Percentiles rank a stretch among this genome's conserved stretches.
phyloP scores from a whole-genome alignment of 2,113 vertebrate genomes.

The Bubalus kerabau region DNA sequence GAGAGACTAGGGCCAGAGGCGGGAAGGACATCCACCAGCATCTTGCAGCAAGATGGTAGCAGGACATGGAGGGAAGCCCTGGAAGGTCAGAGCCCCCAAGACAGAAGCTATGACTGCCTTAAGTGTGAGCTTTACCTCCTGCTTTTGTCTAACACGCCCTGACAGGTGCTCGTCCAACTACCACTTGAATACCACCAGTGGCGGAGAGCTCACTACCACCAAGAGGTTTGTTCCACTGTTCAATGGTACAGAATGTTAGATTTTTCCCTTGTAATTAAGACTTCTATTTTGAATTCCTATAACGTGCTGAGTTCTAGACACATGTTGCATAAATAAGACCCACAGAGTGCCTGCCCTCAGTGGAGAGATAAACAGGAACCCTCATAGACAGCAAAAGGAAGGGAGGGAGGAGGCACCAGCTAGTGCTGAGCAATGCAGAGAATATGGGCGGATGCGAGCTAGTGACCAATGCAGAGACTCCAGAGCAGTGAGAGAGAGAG shows the following conservation, averaged over 20 bases:
- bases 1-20: not conserved
- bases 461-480: not conserved
- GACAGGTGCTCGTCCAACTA: fast-evolving
- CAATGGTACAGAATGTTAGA: not conserved
- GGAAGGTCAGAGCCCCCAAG: not conserved
- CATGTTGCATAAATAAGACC: fast-evolving
- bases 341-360: not conserved
- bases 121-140: not conserved
- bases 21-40: fast-evolving
- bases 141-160: not conserved
- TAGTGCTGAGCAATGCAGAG: fast-evolving
- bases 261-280: not conserved
- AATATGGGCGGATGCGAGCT: fast-evolving
- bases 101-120: no score
- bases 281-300: not conserved
- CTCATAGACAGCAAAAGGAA: no score
- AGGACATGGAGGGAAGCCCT: fast-evolving
- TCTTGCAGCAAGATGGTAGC: not conserved
- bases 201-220: not conserved
- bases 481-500: fast-evolving
- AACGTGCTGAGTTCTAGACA: not conserved
- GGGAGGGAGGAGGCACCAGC: fast-evolving
- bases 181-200: not conserved
- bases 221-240: fast-evolving
- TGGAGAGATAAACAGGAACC: not conserved